A percentile compares a stretch with the other conserved stretches of the same genome.
Evolutionary conservation across 2,888 invertebrate genomes (phyloP).

Genomic region (Plemyria rubiginata): DNA sequence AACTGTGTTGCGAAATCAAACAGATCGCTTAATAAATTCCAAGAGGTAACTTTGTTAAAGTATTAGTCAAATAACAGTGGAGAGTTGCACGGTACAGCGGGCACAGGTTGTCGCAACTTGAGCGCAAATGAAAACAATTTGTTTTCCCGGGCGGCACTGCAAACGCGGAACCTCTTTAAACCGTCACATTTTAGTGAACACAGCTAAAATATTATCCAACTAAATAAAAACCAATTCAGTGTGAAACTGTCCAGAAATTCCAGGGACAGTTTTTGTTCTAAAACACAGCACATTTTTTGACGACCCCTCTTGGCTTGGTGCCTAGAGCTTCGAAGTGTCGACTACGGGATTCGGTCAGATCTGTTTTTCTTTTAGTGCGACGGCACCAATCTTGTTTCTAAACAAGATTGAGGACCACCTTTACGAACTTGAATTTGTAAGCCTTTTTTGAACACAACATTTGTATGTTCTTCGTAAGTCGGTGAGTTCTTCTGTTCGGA

Average conservation of each 20-base stretch:
- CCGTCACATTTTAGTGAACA: constrained; percentile 52
- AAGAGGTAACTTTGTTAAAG: constrained; percentile 32
- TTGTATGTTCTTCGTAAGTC: constrained; percentile 24
- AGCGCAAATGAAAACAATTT: constrained; percentile 67
- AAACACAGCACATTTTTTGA: constrained; percentile 51
- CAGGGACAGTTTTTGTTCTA: constrained; percentile 45
- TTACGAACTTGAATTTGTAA: constrained; percentile 40
- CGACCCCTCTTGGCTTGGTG: constrained; percentile 52
- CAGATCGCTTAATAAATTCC: constrained; percentile 11
- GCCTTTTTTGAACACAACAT: constrained; percentile 37
- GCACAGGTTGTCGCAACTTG: constrained; percentile 53
- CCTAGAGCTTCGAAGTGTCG: constrained; percentile 45
- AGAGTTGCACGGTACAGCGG: constrained; percentile 46
- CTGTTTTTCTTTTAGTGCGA: constrained; percentile 44
- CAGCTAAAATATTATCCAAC: constrained; percentile 54
- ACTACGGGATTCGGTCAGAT: constrained; percentile 41
- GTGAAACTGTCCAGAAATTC: constrained; percentile 47
- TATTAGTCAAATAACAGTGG: constrained; percentile 43
- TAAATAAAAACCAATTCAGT: constrained; percentile 56
- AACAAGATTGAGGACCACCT: constrained; percentile 44
- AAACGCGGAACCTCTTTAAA: constrained; percentile 55
- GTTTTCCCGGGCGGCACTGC: constrained; percentile 53
- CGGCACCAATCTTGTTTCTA: constrained; percentile 32
- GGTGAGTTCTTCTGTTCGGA: constrained; percentile 5
- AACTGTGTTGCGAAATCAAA: too few species aligned